Conservation (phyloP, 2,797 vertebrate genomes). For the Falco biarmicus region DNA sequence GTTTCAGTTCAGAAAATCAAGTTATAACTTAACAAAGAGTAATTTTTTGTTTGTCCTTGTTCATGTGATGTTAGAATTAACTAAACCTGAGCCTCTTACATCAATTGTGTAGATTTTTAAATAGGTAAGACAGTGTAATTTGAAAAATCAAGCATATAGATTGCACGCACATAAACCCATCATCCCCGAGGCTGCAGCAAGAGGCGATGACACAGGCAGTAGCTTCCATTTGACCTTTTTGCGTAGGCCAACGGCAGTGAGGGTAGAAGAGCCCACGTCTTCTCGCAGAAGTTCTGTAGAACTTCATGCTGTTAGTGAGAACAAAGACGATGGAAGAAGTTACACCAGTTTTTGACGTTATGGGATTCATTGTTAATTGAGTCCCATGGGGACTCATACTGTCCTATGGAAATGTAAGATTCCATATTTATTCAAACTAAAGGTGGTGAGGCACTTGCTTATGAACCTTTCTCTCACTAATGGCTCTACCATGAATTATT, state of each 20-base stretch:
- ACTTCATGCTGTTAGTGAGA: background rate
- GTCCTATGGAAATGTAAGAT: background rate
- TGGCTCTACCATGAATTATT: constrained; percentile 9
- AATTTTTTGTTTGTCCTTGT: background rate
- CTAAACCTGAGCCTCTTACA: background rate
- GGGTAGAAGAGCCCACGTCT: background rate
- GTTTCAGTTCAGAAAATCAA: constrained; percentile 23
- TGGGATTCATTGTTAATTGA: background rate
- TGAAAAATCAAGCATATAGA: background rate
- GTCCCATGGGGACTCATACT: background rate
- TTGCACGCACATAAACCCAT: background rate
- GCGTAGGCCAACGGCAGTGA: background rate
- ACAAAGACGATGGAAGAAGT: background rate
- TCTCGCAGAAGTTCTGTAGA: background rate
- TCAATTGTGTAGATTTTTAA: background rate
- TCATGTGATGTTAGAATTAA: background rate
- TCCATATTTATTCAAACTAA: background rate
- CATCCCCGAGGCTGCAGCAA: background rate
- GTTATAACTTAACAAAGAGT: background rate
- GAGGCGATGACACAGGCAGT: background rate
- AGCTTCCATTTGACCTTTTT: background rate
- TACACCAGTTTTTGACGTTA: background rate
- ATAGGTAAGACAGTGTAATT: background rate
- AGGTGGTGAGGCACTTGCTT: constrained; percentile 44
- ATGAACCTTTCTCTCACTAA: background rate